Conservation (phyloP, 1,140 invertebrate species). For the Platyura marginata region DNA sequence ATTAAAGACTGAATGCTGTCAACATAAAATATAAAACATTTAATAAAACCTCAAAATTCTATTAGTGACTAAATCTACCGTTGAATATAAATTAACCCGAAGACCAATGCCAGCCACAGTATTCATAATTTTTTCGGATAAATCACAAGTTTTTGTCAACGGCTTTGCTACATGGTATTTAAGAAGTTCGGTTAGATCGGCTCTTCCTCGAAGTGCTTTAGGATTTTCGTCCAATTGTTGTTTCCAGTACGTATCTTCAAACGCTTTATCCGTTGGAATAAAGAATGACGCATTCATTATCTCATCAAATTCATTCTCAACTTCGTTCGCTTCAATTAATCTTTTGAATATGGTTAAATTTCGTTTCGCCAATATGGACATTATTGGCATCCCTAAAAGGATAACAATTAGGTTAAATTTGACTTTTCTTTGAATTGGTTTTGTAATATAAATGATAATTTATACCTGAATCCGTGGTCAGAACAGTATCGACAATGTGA, state of each 20-base stretch:
- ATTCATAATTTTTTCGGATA: conserved; percentile 28
- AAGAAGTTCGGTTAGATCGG: conserved; percentile 31
- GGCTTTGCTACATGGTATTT: conserved; percentile 34
- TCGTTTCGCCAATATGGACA: conserved; percentile 24
- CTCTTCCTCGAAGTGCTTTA: conserved; percentile 19
- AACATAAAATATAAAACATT: conserved; percentile 5
- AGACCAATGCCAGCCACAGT: conserved; percentile 27
- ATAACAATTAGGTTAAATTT: too few relatives aligned
- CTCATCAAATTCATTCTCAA: conserved; percentile 32
- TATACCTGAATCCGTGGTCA: conserved; percentile 32
- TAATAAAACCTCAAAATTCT: not conserved
- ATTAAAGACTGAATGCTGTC: conserved; percentile 28
- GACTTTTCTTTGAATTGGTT: not conserved
- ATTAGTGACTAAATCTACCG: conserved; percentile 6
- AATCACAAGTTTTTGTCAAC: conserved; percentile 27
- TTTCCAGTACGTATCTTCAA: conserved; percentile 24
- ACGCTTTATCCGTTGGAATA: conserved; percentile 40
- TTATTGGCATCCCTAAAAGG: conserved; percentile 22
- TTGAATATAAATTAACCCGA: conserved; percentile 35
- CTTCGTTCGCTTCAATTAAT: conserved; percentile 31
- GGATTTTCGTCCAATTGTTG: conserved; percentile 23
- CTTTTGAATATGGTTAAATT: conserved; percentile 29
- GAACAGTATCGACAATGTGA: conserved; percentile 43
- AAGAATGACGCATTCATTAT: conserved; percentile 39
- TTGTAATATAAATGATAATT: not conserved